phyloP scores from a whole-genome alignment of 1,140 invertebrate species.

The Platyscapa corneri region DNA sequence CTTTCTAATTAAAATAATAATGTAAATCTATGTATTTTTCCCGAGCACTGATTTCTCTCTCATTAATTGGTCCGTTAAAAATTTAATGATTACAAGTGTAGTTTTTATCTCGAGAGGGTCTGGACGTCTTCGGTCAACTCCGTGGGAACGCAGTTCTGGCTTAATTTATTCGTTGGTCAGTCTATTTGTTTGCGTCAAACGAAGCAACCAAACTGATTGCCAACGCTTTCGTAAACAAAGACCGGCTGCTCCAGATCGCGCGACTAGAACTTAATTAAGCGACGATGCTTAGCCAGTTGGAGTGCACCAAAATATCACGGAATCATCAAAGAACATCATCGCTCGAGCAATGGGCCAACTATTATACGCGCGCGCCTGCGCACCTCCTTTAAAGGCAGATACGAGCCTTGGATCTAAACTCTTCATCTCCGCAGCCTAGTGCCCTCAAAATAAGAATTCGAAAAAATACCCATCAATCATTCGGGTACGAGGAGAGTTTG shows the following conservation, averaged over 20 bases:
- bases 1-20: neutral
- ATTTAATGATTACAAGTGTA: neutral
- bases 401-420: too few species aligned
- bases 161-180: neutral
- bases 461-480: conserved; percentile 10
- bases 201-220: neutral
- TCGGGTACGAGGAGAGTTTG: neutral
- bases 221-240: neutral
- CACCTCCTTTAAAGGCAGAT: too few species aligned
- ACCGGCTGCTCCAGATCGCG: neutral
- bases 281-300: neutral
- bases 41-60: neutral
- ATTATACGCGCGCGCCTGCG: too few species aligned
- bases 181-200: neutral
- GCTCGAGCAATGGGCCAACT: neutral
- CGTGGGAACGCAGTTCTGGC: neutral
- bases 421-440: neutral
- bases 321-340: neutral
- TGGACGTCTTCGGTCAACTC: neutral
- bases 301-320: neutral
- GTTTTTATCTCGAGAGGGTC: neutral
- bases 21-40: neutral
- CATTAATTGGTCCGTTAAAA: neutral
- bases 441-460: neutral
- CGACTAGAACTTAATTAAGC: neutral